Percentiles rank a stretch among this genome's conserved stretches.
Evolutionary conservation across 2,113 vertebrate species (phyloP).

Genomic region (Riparia riparia): DNA sequence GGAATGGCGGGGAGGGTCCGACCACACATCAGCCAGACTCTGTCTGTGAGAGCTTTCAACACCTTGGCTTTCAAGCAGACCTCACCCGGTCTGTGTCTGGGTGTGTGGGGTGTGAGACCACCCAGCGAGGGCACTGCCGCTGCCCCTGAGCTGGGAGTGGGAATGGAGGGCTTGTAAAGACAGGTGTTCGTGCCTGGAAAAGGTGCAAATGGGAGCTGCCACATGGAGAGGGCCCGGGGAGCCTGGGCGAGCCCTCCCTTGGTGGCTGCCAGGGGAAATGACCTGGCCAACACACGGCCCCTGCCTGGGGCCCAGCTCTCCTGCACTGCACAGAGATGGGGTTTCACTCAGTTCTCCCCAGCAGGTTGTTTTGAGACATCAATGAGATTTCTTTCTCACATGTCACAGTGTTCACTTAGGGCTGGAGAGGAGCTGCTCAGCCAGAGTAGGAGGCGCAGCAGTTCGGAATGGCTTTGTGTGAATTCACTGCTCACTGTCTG

Average conservation of each 20-base stretch:
- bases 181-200: not conserved
- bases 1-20: not conserved
- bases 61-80: not conserved
- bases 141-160: not conserved
- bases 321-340: not conserved
- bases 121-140: not conserved
- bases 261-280: not conserved
- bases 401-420: not conserved
- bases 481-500: not conserved
- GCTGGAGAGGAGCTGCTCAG: not conserved
- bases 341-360: not conserved
- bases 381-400: not conserved
- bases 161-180: not conserved
- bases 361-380: not conserved
- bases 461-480: fast-evolving
- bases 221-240: not conserved
- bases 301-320: not conserved
- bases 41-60: not conserved
- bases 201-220: not conserved
- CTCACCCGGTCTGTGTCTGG: not conserved
- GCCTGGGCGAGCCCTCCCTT: not conserved
- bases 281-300: not conserved
- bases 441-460: not conserved
- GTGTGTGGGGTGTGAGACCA: not conserved
- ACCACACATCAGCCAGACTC: not conserved